Conservation (phyloP, 1,140 invertebrate species). For the Cheumatopsyche charites region DNA sequence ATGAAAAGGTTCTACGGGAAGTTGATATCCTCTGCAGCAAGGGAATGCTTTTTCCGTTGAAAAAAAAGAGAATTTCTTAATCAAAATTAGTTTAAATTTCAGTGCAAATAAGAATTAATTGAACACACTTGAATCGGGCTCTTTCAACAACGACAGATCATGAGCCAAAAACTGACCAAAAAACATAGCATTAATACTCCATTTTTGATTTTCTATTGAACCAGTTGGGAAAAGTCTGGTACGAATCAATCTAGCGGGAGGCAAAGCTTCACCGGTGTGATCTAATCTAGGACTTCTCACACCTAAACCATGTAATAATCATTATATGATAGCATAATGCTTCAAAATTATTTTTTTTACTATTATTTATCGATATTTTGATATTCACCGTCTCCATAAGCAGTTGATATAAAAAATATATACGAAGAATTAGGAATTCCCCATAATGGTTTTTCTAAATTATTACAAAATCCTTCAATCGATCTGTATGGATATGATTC, state of each 20-base stretch:
- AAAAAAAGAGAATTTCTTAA: too few relatives aligned
- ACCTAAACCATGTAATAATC: too few relatives aligned
- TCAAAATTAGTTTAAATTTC: constrained; percentile 20
- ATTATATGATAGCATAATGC: too few relatives aligned
- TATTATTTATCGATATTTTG: too few relatives aligned
- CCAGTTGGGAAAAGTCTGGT: constrained; percentile 12
- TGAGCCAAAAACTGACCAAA: constrained; percentile 68
- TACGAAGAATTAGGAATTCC: constrained; percentile 69
- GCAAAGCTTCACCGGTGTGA: constrained; percentile 29
- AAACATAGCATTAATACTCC: constrained; percentile 48
- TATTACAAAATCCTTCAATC: constrained; percentile 71
- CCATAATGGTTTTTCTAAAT: constrained; percentile 65
- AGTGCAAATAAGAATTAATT: too few relatives aligned
- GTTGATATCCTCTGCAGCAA: neutral
- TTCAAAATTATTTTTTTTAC: too few relatives aligned
- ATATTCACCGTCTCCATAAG: constrained; percentile 66
- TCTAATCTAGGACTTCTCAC: constrained; percentile 1
- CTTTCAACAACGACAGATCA: constrained; percentile 56
- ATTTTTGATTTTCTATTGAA: neutral
- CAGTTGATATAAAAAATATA: constrained; percentile 67
- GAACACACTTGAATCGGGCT: neutral
- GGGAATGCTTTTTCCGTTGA: too few relatives aligned
- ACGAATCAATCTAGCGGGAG: constrained; percentile 33
- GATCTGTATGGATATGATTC: constrained; percentile 58
- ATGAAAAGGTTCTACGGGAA: too few relatives aligned